Evolutionary conservation across 2,113 vertebrate species (phyloP).

Genomic region (Nerophis ophidion): DNA sequence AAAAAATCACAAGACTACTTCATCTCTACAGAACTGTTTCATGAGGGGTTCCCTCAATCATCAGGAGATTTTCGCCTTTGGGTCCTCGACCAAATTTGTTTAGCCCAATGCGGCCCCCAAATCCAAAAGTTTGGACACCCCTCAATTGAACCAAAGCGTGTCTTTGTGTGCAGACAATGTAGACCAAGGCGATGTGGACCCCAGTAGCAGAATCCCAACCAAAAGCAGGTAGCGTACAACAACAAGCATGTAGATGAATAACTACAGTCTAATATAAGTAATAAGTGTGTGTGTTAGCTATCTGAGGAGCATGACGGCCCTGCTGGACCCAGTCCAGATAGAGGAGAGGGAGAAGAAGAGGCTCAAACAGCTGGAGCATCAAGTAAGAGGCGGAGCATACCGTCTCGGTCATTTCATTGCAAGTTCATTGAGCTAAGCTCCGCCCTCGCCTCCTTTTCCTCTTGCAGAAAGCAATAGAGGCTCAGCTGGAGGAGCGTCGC

Average conservation of each 20-base stretch:
- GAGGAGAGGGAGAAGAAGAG: conserved; percentile 82
- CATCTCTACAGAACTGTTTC: no score
- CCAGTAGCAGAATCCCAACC: conserved; percentile 40
- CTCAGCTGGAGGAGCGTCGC: conserved; percentile 84
- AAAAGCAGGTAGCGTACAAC: conserved; percentile 72
- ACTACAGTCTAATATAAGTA: no score
- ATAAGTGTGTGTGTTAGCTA: conserved; percentile 70
- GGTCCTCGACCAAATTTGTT: no score
- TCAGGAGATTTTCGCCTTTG: no score
- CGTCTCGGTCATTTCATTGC: background rate
- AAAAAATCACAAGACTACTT: no score
- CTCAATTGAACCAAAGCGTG: no score
- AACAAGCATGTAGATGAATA: no score
- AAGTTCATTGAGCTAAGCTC: no score
- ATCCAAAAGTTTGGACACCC: no score
- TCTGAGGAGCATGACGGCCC: conserved; percentile 89
- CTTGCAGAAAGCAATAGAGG: conserved; percentile 81
- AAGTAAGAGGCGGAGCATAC: conserved; percentile 65
- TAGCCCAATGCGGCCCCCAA: no score
- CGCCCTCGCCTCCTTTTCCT: background rate
- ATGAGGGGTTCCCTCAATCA: no score
- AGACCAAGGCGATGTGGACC: conserved; percentile 62
- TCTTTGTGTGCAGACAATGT: conserved; percentile 42
- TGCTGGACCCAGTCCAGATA: conserved; percentile 88
- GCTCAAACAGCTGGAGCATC: conserved; percentile 86